Evolutionary conservation across 2,888 invertebrate species (phyloP), one percentile per base, ranked within the genome.

Genomic region (Noctua janthe): DNA sequence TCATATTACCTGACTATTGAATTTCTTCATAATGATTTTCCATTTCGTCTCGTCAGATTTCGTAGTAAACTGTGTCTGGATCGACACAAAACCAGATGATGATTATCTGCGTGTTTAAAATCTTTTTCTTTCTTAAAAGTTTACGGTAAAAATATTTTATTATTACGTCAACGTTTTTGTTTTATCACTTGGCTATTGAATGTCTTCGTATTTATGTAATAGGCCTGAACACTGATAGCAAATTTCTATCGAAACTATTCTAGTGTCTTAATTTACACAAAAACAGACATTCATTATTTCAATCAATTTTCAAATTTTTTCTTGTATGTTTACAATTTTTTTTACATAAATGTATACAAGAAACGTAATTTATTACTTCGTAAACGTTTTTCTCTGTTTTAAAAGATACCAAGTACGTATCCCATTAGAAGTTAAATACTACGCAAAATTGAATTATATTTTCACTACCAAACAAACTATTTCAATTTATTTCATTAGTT

Each of bases 121-220:
- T 56, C 0, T 56, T 56, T 56, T 56, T 11, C 10, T 56, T 23
- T 56, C 23, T 1, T 56, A 56, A 3, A 56, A 3, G 3, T 23
- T 20, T 20, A 20, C 7, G 7, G 54, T 56, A 56, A 10, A 56
- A 1, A 10, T 56, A 23, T 3, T 56, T 56, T 23, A 23, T 56
- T 59, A 5, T n/a, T 59, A 5, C n/a, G n/a, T n/a, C 5, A 59
- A n/a, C 59, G 5, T 13, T 59, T n/a, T 59, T 4, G 20, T 59
- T 1, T 59, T n/a, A 11, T 74, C n/a, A 39, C 5, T 17, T 43
- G 47, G 47, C 56, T 56, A 47, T 35, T 20, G 13, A 20, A 78
- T 59, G 35, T 59, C n/a, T 35, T 76, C 76, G 20, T 76, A 59
- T 35, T 76, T 35, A 59, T 59, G 17, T 56, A 0, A 76, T 47